phyloP scores from a whole-genome alignment of 2,888 invertebrate species.

The Aphidius colemani region DNA sequence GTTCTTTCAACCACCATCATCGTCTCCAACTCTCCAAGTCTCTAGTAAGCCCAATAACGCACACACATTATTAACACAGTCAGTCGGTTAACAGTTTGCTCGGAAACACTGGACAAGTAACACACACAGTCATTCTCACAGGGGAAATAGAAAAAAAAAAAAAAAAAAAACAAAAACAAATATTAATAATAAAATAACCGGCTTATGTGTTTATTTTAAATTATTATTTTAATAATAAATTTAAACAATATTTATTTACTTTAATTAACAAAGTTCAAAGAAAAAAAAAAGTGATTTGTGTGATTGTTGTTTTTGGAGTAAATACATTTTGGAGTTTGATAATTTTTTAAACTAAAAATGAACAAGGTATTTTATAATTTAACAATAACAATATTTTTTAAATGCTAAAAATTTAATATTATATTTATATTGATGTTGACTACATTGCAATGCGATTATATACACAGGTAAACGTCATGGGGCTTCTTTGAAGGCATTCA shows the following conservation, averaged over 20 bases:
- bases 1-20: constrained; percentile 42
- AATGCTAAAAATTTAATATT: constrained; percentile 8
- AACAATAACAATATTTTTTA: background rate
- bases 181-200: no score
- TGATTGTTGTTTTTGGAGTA: no score
- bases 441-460: constrained; percentile 3
- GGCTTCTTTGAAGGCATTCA: constrained; percentile 7
- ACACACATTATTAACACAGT: constrained; percentile 30
- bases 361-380: constrained; percentile 22
- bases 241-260: no score
- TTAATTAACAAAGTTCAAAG: background rate
- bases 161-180: no score
- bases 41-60: constrained; percentile 44
- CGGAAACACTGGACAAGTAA: constrained; percentile 30
- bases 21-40: constrained; percentile 33
- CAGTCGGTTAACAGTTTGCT: constrained; percentile 28
- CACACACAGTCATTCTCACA: background rate
- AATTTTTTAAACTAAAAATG: constrained; percentile 12
- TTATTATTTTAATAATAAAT: no score
- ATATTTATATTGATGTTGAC: background rate
- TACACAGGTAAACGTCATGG: constrained; percentile 6
- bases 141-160: no score
- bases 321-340: background rate
- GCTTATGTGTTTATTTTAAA: no score
- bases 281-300: background rate